phyloP scores from a whole-genome alignment of 2,888 invertebrate genomes.

The Hyposoter dolosus region DNA sequence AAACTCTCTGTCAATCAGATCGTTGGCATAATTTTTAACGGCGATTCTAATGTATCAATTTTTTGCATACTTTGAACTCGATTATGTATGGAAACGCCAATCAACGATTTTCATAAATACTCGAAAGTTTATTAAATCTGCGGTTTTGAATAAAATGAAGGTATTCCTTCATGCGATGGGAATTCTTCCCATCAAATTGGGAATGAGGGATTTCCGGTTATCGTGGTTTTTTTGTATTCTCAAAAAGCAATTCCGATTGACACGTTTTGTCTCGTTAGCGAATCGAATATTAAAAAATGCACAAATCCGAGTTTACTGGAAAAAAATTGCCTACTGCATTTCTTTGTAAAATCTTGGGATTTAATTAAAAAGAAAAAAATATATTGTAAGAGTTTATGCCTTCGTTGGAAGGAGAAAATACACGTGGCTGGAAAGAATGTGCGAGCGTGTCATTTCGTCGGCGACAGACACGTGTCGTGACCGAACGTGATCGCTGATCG shows the following conservation, averaged over 20 bases:
- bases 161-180: background rate
- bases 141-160: background rate
- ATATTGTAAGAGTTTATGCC: background rate
- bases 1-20: background rate
- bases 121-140: background rate
- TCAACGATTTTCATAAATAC: background rate
- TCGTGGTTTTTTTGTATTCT: background rate
- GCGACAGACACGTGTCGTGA: slow-evolving; percentile 74
- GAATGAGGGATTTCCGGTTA: no score
- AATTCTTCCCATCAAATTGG: no score
- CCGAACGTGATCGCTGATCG: slow-evolving; percentile 62
- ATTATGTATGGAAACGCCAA: background rate
- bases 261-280: background rate
- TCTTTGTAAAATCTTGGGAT: slow-evolving; percentile 7
- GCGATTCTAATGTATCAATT: background rate
- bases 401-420: slow-evolving; percentile 13
- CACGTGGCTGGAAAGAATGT: slow-evolving; percentile 58
- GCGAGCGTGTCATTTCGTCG: slow-evolving; percentile 71
- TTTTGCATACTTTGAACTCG: background rate
- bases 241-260: background rate
- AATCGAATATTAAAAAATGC: background rate
- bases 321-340: background rate
- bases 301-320: background rate
- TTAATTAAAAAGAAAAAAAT: slow-evolving; percentile 20
- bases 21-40: background rate